Conservation (phyloP, 2,113 vertebrate genomes). For the Pygathrix nemaeus region DNA sequence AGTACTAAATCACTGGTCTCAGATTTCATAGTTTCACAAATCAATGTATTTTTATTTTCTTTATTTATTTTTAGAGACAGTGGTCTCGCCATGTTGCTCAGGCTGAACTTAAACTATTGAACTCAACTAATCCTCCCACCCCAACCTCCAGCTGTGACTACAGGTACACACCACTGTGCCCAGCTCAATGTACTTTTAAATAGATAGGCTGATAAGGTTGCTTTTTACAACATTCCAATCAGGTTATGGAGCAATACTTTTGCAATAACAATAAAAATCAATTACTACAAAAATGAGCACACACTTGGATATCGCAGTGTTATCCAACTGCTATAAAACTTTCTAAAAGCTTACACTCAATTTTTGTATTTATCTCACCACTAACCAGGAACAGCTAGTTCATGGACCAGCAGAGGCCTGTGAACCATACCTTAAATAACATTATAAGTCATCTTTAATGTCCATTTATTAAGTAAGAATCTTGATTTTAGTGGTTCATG, state of each 20-base stretch:
- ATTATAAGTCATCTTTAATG: background rate
- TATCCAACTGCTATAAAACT: background rate
- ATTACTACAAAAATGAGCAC: constrained; percentile 11
- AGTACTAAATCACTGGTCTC: background rate
- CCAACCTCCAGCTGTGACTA: background rate
- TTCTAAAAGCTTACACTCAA: constrained; percentile 21
- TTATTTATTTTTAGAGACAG: background rate
- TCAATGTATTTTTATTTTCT: background rate
- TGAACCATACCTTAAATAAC: background rate
- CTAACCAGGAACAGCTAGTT: background rate
- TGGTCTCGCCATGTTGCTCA: background rate
- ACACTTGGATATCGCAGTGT: background rate
- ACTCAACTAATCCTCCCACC: background rate
- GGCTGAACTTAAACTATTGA: background rate
- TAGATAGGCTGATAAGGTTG: background rate
- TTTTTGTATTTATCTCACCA: background rate
- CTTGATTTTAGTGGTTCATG: too few species aligned
- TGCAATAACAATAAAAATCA: background rate
- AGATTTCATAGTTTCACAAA: constrained; percentile 41
- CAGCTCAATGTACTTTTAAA: background rate
- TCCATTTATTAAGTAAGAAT: too few species aligned
- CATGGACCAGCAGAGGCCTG: background rate
- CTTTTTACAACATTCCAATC: constrained; percentile 26
- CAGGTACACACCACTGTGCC: background rate
- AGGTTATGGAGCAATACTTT: background rate